These are phyloP conservation scores for Napeogenes sylphis DNA, from an alignment of 2,888 invertebrate species.

Conservation along the genomic window DNA sequence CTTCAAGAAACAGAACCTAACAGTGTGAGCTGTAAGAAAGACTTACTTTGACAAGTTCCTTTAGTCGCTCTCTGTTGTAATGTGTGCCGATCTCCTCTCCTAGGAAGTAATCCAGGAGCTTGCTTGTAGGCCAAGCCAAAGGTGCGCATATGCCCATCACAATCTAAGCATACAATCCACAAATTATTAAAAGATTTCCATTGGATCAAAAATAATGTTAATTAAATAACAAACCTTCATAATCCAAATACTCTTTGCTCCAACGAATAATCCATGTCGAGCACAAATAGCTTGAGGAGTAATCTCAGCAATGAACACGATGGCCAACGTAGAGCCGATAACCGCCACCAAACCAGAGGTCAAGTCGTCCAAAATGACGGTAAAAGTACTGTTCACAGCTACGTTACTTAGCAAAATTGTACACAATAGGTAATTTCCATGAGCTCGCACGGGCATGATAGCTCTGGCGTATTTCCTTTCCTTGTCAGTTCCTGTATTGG, in stretches of 20 bases:
- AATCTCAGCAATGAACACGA: slow-evolving; percentile 98
- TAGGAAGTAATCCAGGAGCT: slow-evolving; percentile 90
- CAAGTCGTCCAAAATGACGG: slow-evolving; percentile 95
- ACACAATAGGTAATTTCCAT: slow-evolving; percentile 95
- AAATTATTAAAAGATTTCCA: not conserved
- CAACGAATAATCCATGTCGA: slow-evolving; percentile 94
- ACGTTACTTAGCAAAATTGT: slow-evolving; percentile 90
- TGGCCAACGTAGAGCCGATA: slow-evolving; percentile 92
- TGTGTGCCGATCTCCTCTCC: slow-evolving; percentile 99
- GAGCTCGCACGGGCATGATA: slow-evolving; percentile 94
- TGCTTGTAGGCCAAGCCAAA: slow-evolving; percentile 94
- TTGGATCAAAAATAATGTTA: not conserved
- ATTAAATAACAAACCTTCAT: slow-evolving; percentile 80
- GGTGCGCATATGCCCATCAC: slow-evolving; percentile 97
- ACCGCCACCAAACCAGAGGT: slow-evolving; percentile 95
- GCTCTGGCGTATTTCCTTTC: slow-evolving; percentile 90
- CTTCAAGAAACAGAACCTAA: too few species aligned
- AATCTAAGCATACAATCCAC: slow-evolving; percentile 55
- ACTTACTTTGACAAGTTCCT: slow-evolving; percentile 94
- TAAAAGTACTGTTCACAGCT: slow-evolving; percentile 96
- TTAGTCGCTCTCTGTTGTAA: slow-evolving; percentile 96
- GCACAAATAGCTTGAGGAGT: slow-evolving; percentile 97
- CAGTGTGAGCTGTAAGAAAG: not conserved
- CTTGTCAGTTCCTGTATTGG: slow-evolving; percentile 92
- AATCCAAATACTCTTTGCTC: slow-evolving; percentile 95